Conservation (phyloP, 2,113 vertebrate genomes). For the Nesoenas mayeri region DNA sequence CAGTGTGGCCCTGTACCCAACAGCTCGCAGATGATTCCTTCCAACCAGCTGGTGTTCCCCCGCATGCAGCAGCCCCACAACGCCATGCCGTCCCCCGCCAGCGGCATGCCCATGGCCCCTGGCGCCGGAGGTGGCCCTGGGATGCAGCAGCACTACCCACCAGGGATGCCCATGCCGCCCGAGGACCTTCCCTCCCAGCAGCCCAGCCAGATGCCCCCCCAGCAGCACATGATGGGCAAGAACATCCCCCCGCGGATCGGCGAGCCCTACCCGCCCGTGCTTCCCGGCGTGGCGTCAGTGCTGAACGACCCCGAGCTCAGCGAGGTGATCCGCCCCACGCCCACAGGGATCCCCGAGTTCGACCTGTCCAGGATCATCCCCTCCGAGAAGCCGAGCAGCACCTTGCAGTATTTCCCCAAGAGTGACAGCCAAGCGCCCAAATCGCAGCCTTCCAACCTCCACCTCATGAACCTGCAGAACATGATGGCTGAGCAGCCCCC, state of each 20-base stretch:
- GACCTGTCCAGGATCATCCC: slow-evolving; percentile 98
- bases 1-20: slow-evolving; percentile 78
- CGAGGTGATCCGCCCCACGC: slow-evolving; percentile 92
- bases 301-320: slow-evolving; percentile 92
- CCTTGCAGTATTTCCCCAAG: slow-evolving; percentile 98
- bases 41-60: slow-evolving; percentile 84
- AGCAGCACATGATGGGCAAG: slow-evolving; percentile 85
- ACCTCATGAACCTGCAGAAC: slow-evolving; percentile 96
- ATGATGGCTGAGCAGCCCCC: slow-evolving; percentile 96
- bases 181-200: slow-evolving; percentile 85
- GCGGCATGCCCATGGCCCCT: slow-evolving; percentile 61
- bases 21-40: slow-evolving; percentile 86
- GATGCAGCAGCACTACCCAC: slow-evolving; percentile 76
- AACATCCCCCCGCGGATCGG: slow-evolving; percentile 80
- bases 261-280: slow-evolving; percentile 73
- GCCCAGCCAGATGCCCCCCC: slow-evolving; percentile 75
- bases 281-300: slow-evolving; percentile 79
- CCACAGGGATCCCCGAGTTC: slow-evolving; percentile 94
- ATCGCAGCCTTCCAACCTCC: slow-evolving; percentile 89
- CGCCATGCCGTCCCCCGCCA: slow-evolving; percentile 56
- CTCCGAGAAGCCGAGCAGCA: slow-evolving; percentile 97
- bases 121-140: slow-evolving; percentile 58
- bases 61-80: slow-evolving; percentile 81
- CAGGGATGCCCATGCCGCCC: slow-evolving; percentile 77
- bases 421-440: slow-evolving; percentile 79